phyloP scores from a whole-genome alignment of 2,888 invertebrate species.

The Chaitophorus viminalis region DNA sequence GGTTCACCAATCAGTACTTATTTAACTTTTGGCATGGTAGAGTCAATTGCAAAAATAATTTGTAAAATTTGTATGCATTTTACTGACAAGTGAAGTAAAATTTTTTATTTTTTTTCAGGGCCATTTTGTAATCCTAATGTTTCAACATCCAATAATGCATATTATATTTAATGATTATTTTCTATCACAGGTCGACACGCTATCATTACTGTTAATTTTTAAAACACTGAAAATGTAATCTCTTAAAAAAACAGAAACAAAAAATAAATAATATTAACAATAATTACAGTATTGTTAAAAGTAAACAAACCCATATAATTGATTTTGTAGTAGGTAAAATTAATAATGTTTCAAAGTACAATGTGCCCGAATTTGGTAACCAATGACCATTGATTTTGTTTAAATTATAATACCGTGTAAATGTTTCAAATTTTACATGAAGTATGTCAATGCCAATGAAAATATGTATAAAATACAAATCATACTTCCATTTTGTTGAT shows the following conservation, averaged over 20 bases:
- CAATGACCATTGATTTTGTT: slow-evolving; percentile 19
- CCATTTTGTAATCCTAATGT: too few species aligned
- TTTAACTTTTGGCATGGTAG: too few species aligned
- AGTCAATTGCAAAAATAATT: too few species aligned
- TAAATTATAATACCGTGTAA: slow-evolving; percentile 43
- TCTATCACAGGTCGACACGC: too few species aligned
- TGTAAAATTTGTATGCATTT: too few species aligned
- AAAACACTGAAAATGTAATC: not conserved
- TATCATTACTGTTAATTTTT: not conserved
- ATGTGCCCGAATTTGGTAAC: slow-evolving; percentile 29
- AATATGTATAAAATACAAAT: not conserved
- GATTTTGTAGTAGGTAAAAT: not conserved
- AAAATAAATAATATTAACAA: slow-evolving; percentile 18
- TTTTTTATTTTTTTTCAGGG: too few species aligned
- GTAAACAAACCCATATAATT: slow-evolving; percentile 7
- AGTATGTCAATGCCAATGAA: not conserved
- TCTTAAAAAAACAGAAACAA: not conserved
- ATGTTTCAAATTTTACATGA: slow-evolving; percentile 18
- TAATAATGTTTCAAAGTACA: not conserved
- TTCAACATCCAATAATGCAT: too few species aligned
- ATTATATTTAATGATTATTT: too few species aligned
- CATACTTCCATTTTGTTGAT: not conserved
- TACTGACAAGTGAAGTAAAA: too few species aligned
- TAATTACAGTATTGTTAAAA: not conserved
- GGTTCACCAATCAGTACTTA: too few species aligned